A percentile compares a stretch with the other conserved stretches of the same genome.
phyloP scores from a whole-genome alignment of 1,140 invertebrate species.

The Neelides sp. region DNA sequence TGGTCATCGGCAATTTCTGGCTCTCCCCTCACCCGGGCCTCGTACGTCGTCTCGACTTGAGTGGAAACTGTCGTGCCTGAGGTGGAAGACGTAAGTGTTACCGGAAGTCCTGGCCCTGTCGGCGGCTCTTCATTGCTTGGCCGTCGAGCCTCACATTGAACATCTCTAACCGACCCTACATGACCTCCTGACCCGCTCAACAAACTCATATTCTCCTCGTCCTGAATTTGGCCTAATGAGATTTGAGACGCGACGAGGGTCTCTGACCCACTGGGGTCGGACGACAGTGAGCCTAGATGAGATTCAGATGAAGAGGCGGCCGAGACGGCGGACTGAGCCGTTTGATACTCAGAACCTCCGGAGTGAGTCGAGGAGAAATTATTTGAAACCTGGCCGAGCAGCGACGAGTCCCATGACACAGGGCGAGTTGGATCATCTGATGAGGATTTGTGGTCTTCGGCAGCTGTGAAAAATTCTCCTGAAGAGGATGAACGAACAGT shows the following conservation, averaged over 20 bases:
- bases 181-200: constrained; percentile 8
- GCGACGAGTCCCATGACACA: constrained; percentile 27
- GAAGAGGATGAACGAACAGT: constrained; percentile 23
- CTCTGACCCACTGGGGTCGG: constrained; percentile 50
- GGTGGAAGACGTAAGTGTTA: constrained; percentile 22
- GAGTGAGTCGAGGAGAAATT: constrained; percentile 11
- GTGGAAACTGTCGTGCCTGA: constrained; percentile 27
- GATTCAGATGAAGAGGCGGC: constrained; percentile 22
- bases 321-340: constrained; percentile 46
- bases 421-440: constrained; percentile 25
- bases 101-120: constrained; percentile 12
- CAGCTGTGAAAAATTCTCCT: constrained; percentile 28
- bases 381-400: constrained; percentile 25
- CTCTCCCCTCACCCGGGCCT: constrained; percentile 16
- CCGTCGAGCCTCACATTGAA: constrained; percentile 18
- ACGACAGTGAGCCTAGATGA: constrained; percentile 25
- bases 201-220: constrained; percentile 23
- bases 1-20: constrained; percentile 23
- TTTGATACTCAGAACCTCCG: constrained; percentile 73
- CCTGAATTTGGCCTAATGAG: constrained; percentile 40
- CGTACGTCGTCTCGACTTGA: constrained; percentile 28
- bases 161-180: constrained; percentile 5
- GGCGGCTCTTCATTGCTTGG: background rate
- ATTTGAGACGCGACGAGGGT: constrained; percentile 65
- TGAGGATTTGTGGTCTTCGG: constrained; percentile 20